These are phyloP conservation scores for Cryptophagus acutangulus DNA, from an alignment of 2,888 invertebrate species.

Conservation along the genomic window DNA sequence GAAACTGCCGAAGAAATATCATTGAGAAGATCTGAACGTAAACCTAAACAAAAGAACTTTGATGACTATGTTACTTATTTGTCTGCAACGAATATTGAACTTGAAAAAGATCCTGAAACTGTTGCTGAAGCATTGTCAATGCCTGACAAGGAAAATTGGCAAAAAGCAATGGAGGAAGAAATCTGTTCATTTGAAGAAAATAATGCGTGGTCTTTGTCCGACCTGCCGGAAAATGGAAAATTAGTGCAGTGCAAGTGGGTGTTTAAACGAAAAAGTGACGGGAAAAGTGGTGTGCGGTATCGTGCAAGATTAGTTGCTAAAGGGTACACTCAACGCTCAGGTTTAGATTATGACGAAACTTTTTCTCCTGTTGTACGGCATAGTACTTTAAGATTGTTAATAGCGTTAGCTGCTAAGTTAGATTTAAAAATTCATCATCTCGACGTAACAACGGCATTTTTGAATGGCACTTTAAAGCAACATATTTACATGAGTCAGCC, in stretches of 20 bases:
- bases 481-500: constrained; percentile 21
- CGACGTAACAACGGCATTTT: constrained; percentile 27
- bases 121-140: no score
- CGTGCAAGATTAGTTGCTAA: constrained; percentile 17
- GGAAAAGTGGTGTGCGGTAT: constrained; percentile 9
- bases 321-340: constrained; percentile 14
- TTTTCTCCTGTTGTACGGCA: constrained; percentile 23
- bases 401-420: constrained; percentile 24
- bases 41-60: no score
- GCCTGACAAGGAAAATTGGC: no score
- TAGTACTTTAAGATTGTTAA: constrained; percentile 24
- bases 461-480: constrained; percentile 24
- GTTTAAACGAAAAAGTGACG: constrained; percentile 17
- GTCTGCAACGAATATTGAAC: no score
- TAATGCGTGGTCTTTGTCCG: no score
- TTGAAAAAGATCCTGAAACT: no score
- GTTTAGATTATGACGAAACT: constrained; percentile 15
- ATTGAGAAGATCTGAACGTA: no score
- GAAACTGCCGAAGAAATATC: no score
- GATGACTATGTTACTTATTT: no score
- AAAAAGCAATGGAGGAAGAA: no score
- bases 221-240: no score
- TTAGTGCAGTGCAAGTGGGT: constrained; percentile 20
- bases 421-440: constrained; percentile 21
- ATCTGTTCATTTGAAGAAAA: no score